A percentile compares a stretch with the other conserved stretches of the same genome.
Evolutionary conservation across 2,888 invertebrate genomes (phyloP).

Genomic region (Drosophila emarginata): DNA sequence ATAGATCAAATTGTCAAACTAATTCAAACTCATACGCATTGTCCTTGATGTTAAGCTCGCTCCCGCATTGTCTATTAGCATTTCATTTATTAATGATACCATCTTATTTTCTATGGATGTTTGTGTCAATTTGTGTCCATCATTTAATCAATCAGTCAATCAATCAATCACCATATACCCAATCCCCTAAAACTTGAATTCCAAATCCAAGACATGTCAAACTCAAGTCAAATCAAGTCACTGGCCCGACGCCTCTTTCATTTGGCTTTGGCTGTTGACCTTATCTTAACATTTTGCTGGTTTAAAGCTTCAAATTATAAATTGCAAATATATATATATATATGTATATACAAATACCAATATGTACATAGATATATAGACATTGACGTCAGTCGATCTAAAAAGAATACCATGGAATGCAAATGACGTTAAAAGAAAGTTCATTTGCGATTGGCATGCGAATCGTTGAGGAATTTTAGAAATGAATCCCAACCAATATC

Average conservation of each 20-base stretch:
- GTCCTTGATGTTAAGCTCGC: background rate
- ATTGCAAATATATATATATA: constrained; percentile 32
- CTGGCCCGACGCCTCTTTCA: background rate
- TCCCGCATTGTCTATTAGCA: background rate
- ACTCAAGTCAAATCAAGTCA: background rate
- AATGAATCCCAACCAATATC: constrained; percentile 1
- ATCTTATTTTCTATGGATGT: background rate
- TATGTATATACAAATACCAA: background rate
- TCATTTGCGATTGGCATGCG: constrained; percentile 31
- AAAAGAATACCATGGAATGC: constrained; percentile 39
- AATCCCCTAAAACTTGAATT: background rate
- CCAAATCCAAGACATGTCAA: background rate
- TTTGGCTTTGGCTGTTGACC: constrained; percentile 2
- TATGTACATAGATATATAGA: background rate
- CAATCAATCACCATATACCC: background rate
- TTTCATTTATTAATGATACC: background rate
- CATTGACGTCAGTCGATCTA: constrained; percentile 57
- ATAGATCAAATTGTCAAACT: background rate
- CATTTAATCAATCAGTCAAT: background rate
- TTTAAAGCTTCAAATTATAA: constrained; percentile 43
- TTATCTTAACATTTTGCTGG: background rate
- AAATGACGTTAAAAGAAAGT: constrained; percentile 31
- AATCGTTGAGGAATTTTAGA: constrained; percentile 24
- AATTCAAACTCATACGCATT: background rate
- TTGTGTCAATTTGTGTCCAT: constrained; percentile 2